phyloP scores from a whole-genome alignment of 2,797 vertebrate genomes.

The Onychomys torridus region DNA sequence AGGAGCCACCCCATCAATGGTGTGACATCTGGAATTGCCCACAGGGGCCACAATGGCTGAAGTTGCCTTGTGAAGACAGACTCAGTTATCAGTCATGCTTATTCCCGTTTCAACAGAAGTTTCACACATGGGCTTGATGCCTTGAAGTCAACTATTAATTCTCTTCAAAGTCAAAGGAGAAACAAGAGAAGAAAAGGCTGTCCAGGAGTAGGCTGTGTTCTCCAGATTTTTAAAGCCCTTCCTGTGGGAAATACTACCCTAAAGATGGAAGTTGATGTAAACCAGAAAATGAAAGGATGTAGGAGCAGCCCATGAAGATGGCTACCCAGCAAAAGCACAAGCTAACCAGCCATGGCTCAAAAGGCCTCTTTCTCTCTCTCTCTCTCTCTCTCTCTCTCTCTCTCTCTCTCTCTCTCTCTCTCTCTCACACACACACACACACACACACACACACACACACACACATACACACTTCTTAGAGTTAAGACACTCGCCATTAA shows the following conservation, averaged over 20 bases:
- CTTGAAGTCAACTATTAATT: neutral
- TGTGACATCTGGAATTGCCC: neutral
- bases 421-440: neutral
- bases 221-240: neutral
- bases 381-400: no score
- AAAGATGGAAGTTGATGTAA: neutral
- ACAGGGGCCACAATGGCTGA: neutral
- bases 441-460: neutral
- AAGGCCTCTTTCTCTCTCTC: no score
- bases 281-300: neutral
- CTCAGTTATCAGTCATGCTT: neutral
- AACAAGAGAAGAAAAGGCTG: neutral
- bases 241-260: neutral
- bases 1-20: neutral
- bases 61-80: neutral
- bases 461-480: neutral
- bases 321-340: neutral
- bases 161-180: neutral
- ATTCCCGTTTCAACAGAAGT: no score
- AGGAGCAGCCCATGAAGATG: neutral
- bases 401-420: no score
- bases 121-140: neutral
- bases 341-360: neutral
- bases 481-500: neutral
- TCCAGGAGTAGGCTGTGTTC: neutral